Evolutionary conservation across 64 coral and sea anemone genomes (phyloP).

Genomic region (Montipora foliosa): DNA sequence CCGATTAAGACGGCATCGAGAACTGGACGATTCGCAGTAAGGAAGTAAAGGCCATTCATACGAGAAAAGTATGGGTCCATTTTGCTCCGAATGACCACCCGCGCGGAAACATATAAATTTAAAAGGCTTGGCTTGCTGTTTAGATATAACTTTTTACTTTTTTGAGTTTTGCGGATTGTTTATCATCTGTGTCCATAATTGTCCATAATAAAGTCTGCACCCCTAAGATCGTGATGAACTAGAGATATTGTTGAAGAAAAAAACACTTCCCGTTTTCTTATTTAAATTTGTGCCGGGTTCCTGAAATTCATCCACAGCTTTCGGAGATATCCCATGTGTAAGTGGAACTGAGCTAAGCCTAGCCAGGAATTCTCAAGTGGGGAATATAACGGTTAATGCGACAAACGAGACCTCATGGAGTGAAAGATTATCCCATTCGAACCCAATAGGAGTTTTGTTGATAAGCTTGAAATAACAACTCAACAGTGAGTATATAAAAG

Average conservation of each 20-base stretch:
- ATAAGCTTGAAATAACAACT: not conserved
- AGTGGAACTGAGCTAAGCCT: too few species aligned
- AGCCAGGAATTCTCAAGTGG: not conserved
- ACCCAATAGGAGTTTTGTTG: not conserved
- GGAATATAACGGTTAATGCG: not conserved
- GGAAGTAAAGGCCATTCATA: not conserved
- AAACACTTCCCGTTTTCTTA: not conserved
- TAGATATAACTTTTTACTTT: slow-evolving; percentile 48
- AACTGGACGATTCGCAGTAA: not conserved
- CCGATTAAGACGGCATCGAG: too few species aligned
- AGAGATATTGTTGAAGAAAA: not conserved
- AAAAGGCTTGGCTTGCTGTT: slow-evolving; percentile 29
- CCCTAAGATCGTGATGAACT: not conserved
- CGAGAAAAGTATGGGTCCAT: not conserved
- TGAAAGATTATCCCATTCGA: not conserved
- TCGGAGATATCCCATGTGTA: too few species aligned
- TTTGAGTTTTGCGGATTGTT: slow-evolving; percentile 38
- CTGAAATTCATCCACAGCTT: not conserved
- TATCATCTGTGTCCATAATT: slow-evolving; percentile 41
- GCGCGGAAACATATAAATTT: slow-evolving; percentile 29
- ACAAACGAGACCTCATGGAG: slow-evolving; percentile 10
- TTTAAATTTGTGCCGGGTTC: too few species aligned
- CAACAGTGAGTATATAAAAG: not conserved
- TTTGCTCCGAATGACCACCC: not conserved
- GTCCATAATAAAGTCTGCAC: slow-evolving; percentile 23